A percentile compares a stretch with the other conserved stretches of the same genome.
Evolutionary conservation across 2,888 invertebrate species (phyloP).

Genomic region (Mayetiola destructor): DNA sequence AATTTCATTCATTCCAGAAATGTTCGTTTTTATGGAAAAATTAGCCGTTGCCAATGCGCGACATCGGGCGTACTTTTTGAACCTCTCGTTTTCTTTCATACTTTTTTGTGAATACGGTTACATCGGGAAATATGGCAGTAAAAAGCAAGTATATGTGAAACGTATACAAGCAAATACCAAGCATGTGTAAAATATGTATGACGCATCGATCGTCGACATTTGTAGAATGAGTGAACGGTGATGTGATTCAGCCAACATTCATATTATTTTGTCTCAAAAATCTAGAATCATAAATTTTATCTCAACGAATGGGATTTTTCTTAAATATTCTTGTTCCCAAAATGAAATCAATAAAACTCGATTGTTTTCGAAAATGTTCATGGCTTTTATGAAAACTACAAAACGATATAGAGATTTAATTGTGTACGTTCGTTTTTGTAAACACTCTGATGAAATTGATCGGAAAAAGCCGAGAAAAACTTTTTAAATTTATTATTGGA

Average conservation of each 20-base stretch:
- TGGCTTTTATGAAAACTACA: no score
- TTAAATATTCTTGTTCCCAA: not conserved
- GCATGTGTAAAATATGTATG: not conserved
- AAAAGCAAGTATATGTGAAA: constrained; percentile 1
- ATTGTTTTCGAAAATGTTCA: not conserved
- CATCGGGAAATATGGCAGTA: constrained; percentile 1
- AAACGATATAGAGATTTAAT: no score
- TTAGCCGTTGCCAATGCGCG: no score
- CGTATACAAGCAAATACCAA: not conserved
- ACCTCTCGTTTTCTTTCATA: not conserved
- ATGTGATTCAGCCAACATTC: constrained; percentile 7
- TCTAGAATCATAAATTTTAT: not conserved
- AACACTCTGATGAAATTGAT: no score
- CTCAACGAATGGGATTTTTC: not conserved
- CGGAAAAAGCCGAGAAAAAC: no score
- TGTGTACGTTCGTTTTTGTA: no score
- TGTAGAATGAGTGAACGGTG: not conserved
- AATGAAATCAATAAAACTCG: not conserved
- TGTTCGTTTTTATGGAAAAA: no score
- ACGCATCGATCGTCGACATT: constrained; percentile 7
- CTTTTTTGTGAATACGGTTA: not conserved
- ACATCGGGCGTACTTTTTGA: not conserved
- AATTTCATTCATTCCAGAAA: no score
- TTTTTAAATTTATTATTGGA: no score
- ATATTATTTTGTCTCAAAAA: not conserved